Evolutionary conservation across 2,797 vertebrate species (phyloP).

Genomic region (Australoheros facetus): DNA sequence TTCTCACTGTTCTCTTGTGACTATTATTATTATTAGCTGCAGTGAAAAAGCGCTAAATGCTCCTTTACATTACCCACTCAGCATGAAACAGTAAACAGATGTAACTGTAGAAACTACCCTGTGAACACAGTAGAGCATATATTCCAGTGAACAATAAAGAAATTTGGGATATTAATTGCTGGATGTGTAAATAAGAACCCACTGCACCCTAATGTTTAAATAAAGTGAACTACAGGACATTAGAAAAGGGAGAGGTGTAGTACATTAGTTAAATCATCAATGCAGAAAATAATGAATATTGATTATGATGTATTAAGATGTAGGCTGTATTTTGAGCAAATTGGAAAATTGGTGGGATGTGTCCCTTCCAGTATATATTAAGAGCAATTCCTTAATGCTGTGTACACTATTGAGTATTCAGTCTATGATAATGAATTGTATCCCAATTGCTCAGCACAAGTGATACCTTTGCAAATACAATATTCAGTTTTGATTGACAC

Average conservation of each 20-base stretch:
- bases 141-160: too few relatives aligned
- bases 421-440: background rate
- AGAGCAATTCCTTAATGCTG: too few relatives aligned
- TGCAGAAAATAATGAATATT: background rate
- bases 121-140: too few relatives aligned
- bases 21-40: background rate
- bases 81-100: background rate
- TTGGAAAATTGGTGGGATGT: background rate
- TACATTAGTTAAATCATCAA: background rate
- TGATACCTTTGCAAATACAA: background rate
- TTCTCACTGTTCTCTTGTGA: background rate
- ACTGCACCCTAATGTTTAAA: background rate
- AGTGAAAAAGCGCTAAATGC: background rate
- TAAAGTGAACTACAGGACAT: background rate
- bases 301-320: background rate
- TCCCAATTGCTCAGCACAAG: background rate
- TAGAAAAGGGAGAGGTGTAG: background rate
- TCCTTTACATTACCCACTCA: background rate
- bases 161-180: too few relatives aligned
- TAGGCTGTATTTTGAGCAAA: background rate
- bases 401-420: background rate
- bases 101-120: background rate
- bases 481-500: background rate
- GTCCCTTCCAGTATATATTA: background rate
- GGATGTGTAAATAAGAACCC: too few relatives aligned